Base-by-base conservation (phyloP, 2,797 vertebrate genomes). In the Eleutherodactylus coqui region DNA sequence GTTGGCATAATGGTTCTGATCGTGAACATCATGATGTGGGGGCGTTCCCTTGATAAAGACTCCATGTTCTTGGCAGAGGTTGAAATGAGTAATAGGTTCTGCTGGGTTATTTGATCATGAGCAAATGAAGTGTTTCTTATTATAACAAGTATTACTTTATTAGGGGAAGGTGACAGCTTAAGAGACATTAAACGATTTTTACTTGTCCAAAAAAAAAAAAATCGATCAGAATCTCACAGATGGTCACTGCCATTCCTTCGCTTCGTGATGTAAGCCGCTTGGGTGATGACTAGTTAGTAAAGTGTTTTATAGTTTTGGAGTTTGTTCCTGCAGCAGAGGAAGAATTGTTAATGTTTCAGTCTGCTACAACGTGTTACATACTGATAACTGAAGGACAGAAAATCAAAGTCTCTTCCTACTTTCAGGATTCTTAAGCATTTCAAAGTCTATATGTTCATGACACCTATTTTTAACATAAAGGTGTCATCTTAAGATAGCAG, bases 41-140 rank as follows among this genome's bases (percentile, higher is more conserved):
- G 90, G 89, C 81, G 90, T 91, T 90, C 89, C 89, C 91, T 82
- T 69, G 91, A 92, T 90, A 91, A 89, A 87, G 82, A 91, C 89
- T 91, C 92, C 90, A 83, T 85, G 89, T 92, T 89, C 88, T 89
- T 90, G 90, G 90, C 91, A 92, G 88, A 89, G 91, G 81, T 60
- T 89, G 86, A 91, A 91, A 92, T 93, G 92, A 93, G 91, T 90
- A 91, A 92, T 90, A 75, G 92, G 88, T 79, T 88, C 86, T 90
- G 87, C 84, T 92, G 91, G 91, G 89, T 88, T 85, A 91, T 92
- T 91, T 91, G 87, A 92, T 91, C 90, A 90, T 88, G 89, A 90
- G 88, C 92, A 89, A 86, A 82, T 91, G 88, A 89, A 91, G 87
- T 88, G 91, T 88, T 89, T 87, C 76, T 84, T 87, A 58, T 87